These are phyloP conservation scores for Microcebus lehilahytsara DNA, from an alignment of 2,113 vertebrate genomes.

Conservation along the genomic window DNA sequence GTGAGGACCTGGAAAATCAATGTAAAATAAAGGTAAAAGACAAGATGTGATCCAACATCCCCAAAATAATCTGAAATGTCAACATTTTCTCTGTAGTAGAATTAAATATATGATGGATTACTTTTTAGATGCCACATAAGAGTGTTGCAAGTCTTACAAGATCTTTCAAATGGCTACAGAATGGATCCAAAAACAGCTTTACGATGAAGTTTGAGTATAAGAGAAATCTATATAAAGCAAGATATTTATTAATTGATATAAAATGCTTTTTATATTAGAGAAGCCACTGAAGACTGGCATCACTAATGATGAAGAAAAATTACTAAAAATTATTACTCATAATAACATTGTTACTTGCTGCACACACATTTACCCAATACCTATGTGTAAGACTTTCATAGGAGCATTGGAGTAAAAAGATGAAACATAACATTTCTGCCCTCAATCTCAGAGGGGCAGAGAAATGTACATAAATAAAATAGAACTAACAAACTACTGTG, in stretches of 20 bases:
- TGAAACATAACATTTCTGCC: constrained; percentile 12
- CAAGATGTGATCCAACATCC: background rate
- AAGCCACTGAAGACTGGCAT: background rate
- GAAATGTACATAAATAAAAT: background rate
- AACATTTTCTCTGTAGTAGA: constrained; percentile 36
- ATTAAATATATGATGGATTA: constrained; percentile 44
- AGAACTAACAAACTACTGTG: background rate
- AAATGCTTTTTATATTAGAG: background rate
- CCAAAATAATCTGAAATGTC: constrained; percentile 56
- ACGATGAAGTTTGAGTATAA: background rate
- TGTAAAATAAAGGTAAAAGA: constrained; percentile 29
- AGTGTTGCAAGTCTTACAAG: background rate
- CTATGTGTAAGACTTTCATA: background rate
- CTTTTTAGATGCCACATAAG: background rate
- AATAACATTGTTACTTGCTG: background rate
- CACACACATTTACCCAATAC: background rate
- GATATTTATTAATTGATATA: background rate
- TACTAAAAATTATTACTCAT: background rate
- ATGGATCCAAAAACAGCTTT: background rate
- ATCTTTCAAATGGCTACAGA: background rate
- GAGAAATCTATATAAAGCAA: background rate
- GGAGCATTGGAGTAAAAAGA: background rate
- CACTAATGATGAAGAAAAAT: background rate
- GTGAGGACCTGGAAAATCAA: background rate
- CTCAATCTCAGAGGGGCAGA: background rate